phyloP scores from a whole-genome alignment of 2,113 vertebrate species.

The Lagopus muta region DNA sequence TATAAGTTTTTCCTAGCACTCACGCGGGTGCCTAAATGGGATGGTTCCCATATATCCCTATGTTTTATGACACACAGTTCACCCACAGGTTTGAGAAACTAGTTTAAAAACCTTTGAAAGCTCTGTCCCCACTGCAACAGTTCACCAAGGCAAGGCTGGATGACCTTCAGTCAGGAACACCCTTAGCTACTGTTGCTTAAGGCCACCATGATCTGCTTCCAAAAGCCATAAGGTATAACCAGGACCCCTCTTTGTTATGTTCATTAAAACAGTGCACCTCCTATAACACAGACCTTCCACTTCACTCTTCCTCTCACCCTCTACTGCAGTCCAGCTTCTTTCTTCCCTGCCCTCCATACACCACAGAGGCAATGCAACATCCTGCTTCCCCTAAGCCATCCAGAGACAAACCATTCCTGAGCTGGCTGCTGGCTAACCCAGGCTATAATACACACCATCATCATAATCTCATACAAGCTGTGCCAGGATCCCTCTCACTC shows the following conservation, averaged over 20 bases:
- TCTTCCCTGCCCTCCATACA: not conserved
- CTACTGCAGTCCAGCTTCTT: not conserved
- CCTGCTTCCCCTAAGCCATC: not conserved
- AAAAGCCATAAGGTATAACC: not conserved
- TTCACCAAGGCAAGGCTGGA: not conserved
- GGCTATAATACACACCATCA: not conserved
- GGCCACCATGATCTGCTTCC: not conserved
- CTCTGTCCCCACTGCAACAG: not conserved
- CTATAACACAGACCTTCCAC: not conserved
- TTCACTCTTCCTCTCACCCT: not conserved
- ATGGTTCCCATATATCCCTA: not conserved
- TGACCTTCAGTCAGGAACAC: not conserved
- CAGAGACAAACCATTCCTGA: not conserved
- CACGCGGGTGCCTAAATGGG: not conserved
- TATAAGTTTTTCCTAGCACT: not conserved
- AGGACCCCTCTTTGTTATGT: not conserved
- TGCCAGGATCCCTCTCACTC: not conserved
- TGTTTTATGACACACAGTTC: not conserved
- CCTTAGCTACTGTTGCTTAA: rapidly evolving
- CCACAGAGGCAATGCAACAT: not conserved
- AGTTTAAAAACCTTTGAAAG: not conserved
- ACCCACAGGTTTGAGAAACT: not conserved
- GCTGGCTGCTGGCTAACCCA: not conserved
- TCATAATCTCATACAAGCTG: not conserved
- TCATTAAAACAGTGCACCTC: not conserved